Evolutionary conservation across 2,797 vertebrate genomes (phyloP).

Genomic region (Masticophis lateralis): DNA sequence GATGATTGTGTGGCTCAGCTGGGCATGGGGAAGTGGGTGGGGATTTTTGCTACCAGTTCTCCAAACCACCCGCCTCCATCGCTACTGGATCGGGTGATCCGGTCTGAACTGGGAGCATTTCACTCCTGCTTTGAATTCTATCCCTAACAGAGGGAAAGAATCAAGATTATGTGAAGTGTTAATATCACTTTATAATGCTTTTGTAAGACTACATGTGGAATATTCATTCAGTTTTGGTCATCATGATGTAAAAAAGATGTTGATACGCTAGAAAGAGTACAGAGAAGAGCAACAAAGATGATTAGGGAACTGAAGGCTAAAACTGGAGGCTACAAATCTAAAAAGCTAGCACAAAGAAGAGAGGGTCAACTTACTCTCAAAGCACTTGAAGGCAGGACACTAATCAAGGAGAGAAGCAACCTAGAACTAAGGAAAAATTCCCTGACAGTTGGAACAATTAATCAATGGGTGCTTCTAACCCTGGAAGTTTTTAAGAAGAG

Average conservation of each 20-base stretch:
- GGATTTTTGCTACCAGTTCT: no score
- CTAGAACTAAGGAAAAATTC: background rate
- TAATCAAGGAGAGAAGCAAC: background rate
- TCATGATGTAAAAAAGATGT: background rate
- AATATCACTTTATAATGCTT: background rate
- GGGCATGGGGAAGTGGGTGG: no score
- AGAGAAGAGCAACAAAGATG: background rate
- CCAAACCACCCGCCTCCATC: no score
- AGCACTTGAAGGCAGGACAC: background rate
- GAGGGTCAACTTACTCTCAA: background rate
- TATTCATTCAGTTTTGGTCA: background rate
- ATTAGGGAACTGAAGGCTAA: background rate
- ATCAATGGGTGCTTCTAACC: background rate
- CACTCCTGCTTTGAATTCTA: no score
- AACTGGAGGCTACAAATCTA: background rate
- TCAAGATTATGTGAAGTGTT: background rate
- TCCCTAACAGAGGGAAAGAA: background rate
- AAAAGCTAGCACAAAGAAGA: background rate
- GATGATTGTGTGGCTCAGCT: no score
- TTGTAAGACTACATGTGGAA: background rate
- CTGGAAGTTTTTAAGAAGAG: background rate
- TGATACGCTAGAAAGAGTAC: background rate
- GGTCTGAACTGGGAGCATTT: no score
- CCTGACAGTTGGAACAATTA: background rate
- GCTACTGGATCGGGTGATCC: no score